A percentile compares a stretch with the other conserved stretches of the same genome.
phyloP scores from a whole-genome alignment of 1,140 invertebrate species.

The Rhagoletis zephyria region DNA sequence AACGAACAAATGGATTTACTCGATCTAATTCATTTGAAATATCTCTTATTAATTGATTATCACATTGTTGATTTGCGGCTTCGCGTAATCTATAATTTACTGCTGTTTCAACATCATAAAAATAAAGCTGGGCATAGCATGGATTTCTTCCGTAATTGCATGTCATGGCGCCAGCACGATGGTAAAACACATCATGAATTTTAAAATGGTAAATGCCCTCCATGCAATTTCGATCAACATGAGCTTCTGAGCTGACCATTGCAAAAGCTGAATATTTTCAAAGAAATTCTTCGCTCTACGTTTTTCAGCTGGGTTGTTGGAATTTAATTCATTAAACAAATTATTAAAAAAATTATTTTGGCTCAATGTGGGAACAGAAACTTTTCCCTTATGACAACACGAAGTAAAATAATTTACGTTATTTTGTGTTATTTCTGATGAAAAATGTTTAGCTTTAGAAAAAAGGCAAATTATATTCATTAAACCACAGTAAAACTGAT shows the following conservation, averaged over 20 bases:
- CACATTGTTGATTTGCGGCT: neutral
- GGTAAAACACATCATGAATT: slow-evolving; percentile 51
- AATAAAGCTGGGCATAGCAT: slow-evolving; percentile 45
- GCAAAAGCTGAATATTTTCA: slow-evolving; percentile 9
- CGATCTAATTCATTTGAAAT: neutral
- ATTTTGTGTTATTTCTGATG: neutral
- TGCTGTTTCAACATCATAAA: slow-evolving; percentile 35
- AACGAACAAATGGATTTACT: slow-evolving; percentile 16
- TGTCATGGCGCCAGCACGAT: neutral
- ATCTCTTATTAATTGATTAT: neutral
- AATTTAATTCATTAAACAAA: neutral
- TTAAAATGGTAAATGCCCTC: slow-evolving; percentile 36
- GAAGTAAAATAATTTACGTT: neutral
- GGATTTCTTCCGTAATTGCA: neutral
- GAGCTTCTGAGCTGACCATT: slow-evolving; percentile 24
- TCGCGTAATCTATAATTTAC: neutral
- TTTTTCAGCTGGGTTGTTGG: neutral
- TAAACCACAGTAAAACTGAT: neutral
- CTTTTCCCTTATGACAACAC: slow-evolving; percentile 40
- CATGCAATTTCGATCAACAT: neutral
- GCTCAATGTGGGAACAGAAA: neutral
- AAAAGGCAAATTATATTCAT: neutral
- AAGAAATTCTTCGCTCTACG: neutral
- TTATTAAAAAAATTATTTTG: neutral
- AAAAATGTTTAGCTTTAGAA: slow-evolving; percentile 9